Conservation (phyloP, 1,140 invertebrate species). For the Probaryconus sp. region DNA sequence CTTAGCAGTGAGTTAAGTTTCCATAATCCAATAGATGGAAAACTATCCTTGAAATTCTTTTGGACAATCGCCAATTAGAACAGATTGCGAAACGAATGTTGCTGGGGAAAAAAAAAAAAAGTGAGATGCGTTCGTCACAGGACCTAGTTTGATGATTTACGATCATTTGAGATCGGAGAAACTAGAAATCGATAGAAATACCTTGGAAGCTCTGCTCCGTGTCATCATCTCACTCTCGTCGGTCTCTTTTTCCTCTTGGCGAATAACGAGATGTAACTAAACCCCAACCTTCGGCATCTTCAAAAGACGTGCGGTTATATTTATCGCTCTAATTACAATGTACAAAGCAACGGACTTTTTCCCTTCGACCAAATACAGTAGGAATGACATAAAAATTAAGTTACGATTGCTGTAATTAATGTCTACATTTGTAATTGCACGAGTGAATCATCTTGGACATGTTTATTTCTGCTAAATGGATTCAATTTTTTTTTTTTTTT, state of each 20-base stretch:
- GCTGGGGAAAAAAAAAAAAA: constrained; percentile 20
- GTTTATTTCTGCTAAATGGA: constrained; percentile 32
- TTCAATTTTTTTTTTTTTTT: too few relatives aligned
- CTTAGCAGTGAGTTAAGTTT: too few relatives aligned
- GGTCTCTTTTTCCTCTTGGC: constrained; percentile 16
- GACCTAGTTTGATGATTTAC: constrained; percentile 36
- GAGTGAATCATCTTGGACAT: constrained; percentile 33
- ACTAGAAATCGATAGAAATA: constrained; percentile 45
- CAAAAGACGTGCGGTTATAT: constrained; percentile 34
- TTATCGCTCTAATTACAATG: constrained; percentile 51
- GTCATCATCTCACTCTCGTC: constrained; percentile 42
- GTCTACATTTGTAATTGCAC: constrained; percentile 7
- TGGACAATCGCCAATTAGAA: not conserved
- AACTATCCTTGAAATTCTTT: constrained; percentile 25
- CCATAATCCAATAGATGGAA: too few relatives aligned
- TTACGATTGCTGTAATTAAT: constrained; percentile 50
- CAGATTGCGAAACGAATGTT: not conserved
- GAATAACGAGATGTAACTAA: constrained; percentile 22
- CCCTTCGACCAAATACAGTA: not conserved
- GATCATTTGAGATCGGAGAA: constrained; percentile 3
- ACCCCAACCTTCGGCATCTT: constrained; percentile 33
- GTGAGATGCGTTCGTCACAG: constrained; percentile 22
- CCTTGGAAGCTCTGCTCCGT: constrained; percentile 22
- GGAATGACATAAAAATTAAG: constrained; percentile 35
- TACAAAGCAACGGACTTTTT: constrained; percentile 35